Conservation (phyloP, 1,140 invertebrate genomes). For the Drosophila equinoxialis region DNA sequence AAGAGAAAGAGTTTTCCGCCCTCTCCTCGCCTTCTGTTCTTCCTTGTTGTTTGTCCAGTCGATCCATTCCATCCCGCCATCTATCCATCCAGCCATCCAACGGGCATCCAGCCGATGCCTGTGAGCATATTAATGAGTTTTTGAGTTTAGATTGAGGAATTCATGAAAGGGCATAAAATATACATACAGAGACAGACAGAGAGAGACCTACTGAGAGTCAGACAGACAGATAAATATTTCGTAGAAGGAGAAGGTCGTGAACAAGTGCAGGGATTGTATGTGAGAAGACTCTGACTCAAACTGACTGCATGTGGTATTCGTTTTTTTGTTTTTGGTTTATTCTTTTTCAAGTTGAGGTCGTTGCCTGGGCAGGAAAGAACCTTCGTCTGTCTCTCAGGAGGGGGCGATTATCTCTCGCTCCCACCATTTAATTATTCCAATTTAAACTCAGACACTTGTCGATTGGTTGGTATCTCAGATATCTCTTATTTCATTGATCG, state of each 20-base stretch:
- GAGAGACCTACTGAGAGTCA: conserved; percentile 4
- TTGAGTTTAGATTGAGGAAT: conserved; percentile 71
- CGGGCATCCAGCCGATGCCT: conserved; percentile 28
- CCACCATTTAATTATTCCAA: conserved; percentile 72
- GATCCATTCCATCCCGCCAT: too few species aligned
- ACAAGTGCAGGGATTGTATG: conserved; percentile 41
- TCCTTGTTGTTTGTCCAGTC: conserved; percentile 37
- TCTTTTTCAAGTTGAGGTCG: conserved; percentile 22
- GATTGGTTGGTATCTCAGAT: conserved; percentile 50
- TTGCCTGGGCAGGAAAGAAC: conserved; percentile 14
- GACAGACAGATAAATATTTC: conserved; percentile 8
- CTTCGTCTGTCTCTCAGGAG: too few species aligned
- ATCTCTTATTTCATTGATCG: conserved; percentile 9
- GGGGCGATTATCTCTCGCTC: conserved; percentile 23
- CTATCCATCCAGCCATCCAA: too few species aligned
- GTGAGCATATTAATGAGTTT: conserved; percentile 74
- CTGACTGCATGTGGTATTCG: conserved; percentile 43
- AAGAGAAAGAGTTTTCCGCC: conserved; percentile 34
- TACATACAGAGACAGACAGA: not conserved
- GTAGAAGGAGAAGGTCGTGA: conserved; percentile 35
- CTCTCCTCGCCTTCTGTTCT: conserved; percentile 25
- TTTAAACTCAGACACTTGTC: conserved; percentile 71
- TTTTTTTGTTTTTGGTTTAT: not conserved
- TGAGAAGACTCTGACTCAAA: not conserved
- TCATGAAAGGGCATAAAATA: conserved; percentile 44